A percentile compares a stretch with the other conserved stretches of the same genome.
These are phyloP conservation scores for Lingula anatina DNA, from an alignment of 2,888 invertebrate species.

Conservation along the genomic window DNA sequence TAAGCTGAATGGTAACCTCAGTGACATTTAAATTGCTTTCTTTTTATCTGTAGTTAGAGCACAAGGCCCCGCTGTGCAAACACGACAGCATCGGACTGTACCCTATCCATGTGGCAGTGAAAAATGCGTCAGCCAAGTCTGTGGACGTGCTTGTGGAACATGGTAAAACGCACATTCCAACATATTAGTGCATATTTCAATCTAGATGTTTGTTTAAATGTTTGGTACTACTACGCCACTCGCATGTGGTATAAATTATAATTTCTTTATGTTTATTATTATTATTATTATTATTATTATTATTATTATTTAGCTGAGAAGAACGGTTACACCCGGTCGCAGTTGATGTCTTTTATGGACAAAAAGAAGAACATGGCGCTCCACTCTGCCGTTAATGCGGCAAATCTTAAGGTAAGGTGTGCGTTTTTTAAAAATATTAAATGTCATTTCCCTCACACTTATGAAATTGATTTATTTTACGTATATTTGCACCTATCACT, in stretches of 20 bases:
- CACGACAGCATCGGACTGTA: constrained; percentile 85
- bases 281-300: no score
- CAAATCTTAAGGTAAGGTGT: constrained; percentile 42
- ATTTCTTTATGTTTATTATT: no score
- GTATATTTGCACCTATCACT: no score
- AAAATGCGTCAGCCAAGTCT: constrained; percentile 79
- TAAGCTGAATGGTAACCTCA: not conserved
- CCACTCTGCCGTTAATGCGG: constrained; percentile 56
- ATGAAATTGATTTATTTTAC: no score
- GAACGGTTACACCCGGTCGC: constrained; percentile 70
- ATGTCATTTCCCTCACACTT: no score
- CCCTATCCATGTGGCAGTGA: constrained; percentile 86
- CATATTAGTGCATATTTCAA: no score
- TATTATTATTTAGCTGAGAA: constrained; percentile 58
- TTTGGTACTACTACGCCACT: no score
- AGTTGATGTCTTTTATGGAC: constrained; percentile 79
- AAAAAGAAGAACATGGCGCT: constrained; percentile 77
- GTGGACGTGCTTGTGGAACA: constrained; percentile 78
- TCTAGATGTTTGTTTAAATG: no score
- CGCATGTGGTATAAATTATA: no score
- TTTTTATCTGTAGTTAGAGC: constrained; percentile 63
- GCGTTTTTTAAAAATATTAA: no score
- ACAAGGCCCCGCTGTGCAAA: constrained; percentile 71
- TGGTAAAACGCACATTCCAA: no score
- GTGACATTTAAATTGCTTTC: not conserved